Evolutionary conservation across 2,888 invertebrate species (phyloP), one percentile per base, ranked within the genome.

Genomic region (Germaria angustata): DNA sequence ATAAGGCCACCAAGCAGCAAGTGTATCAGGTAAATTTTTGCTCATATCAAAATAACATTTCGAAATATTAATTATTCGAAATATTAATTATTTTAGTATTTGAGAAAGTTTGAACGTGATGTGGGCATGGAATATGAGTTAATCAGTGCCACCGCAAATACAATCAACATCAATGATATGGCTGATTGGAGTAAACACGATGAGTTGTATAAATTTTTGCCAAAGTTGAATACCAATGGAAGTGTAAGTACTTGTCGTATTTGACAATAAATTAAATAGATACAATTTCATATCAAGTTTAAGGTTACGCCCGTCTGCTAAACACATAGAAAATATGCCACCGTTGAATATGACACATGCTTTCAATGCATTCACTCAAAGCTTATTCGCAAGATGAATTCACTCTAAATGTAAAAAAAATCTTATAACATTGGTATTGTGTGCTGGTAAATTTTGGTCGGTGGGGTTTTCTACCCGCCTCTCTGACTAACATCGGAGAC

Each of bases 161-260:
- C 63, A 9, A 87, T 86, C 22, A 82, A 87, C 36, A 87, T 83
- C 34, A 84, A 85, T 73, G 87, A 89, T 78, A 87, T 88, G 39
- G 76, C 73, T 51, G 68, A 75, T 5, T 88, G 88, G 87, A 79
- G 80, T 41, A 78, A 66, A 13, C 85, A 87, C 69, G 85, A 86
- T 53, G 46, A 78, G 22, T 82, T 87, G n/a, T 90, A 90, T 83
- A 87, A 85, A 79, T 90, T 90, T 85, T 85, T 90, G 83, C 88
- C 90, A 80, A 87, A 83, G 59, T 76, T 89, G 22, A 68, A 39
- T 46, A 72, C 6, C 61, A 77, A 63, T 63, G 68, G 55, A 44
- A 80, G 34, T 46, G 73, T 75, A 75, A 80, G 75, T 80, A 53
- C 3, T n/a, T 4, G n/a, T 3, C 39, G 34, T 24, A 49, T 1